Base-by-base conservation (phyloP, 1,140 invertebrate genomes). In the Belonocnema kinseyi region DNA sequence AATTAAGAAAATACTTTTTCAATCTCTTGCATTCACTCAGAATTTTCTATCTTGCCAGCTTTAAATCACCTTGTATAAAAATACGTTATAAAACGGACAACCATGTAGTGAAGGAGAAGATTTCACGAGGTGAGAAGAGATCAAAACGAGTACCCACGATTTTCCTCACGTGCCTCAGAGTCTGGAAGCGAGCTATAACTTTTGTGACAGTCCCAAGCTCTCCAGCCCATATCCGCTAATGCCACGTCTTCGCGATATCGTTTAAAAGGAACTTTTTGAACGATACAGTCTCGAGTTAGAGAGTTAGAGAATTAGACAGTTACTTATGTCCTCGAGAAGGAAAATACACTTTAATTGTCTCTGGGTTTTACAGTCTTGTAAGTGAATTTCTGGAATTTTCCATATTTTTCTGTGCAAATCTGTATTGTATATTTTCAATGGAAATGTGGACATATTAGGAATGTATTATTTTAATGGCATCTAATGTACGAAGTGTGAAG, bases 151-250 rank as follows among this genome's bases (percentile, higher is more conserved):
- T 78, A 74, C 74, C 56, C 71, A 52, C 54, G 51, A 51, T 73
- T 66, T 66, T 33, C n/a, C 61, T 33, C 33, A 66, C 40, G 61
- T 66, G 61, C 33, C 26, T 66, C 13, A 14, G 77, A 80, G 76
- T 73, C 56, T 73, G 46, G 17, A 54, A 73, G 75, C 56, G 52
- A 66, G 54, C 33, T 74, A 75, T 75, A 77, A 80, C 76, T 77
- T 80, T 77, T 73, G 70, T 56, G 74, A 80, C 75, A 77, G 77
- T 80, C 76, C 75, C 75, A 77, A 77, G 58, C 76, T 76, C 72
- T 74, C 75, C 74, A 77, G 73, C 61, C 58, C 72, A 76, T 79
- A 79, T 73, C 71, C 74, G 51, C 56, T 75, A 72, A 73, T 75
- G 77, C 74, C 54, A 61, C 77, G 70, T 79, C 40, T 52, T 72